Evolutionary conservation across 2,797 vertebrate species (phyloP).

Genomic region (Xyrichtys novacula): DNA sequence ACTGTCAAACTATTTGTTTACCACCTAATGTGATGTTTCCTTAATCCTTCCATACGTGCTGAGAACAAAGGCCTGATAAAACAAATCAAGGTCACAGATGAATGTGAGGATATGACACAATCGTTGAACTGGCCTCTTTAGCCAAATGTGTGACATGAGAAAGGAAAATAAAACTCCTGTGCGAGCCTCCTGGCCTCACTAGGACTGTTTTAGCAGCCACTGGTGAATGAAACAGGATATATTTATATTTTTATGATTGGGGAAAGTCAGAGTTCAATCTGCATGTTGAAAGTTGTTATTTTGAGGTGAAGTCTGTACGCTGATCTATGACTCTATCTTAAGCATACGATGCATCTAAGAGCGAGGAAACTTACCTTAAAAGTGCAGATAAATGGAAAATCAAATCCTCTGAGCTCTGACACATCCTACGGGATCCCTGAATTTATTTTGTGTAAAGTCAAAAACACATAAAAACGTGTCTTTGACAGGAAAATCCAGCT

Average conservation of each 20-base stretch:
- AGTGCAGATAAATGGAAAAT: background rate
- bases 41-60: background rate
- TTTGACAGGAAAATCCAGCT: background rate
- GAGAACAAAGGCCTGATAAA: slow-evolving; percentile 5
- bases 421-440: background rate
- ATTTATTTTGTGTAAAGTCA: background rate
- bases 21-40: background rate
- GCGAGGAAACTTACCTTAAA: background rate
- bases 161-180: slow-evolving; percentile 8
- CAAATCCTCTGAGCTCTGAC: too few relatives aligned
- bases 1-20: background rate
- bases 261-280: slow-evolving; percentile 6
- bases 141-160: background rate
- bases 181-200: background rate
- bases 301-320: slow-evolving; percentile 14
- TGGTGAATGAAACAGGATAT: too few relatives aligned
- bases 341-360: background rate
- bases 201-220: slow-evolving; percentile 6
- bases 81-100: slow-evolving; percentile 7
- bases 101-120: slow-evolving; percentile 24
- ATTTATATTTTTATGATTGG: background rate
- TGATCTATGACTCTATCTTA: background rate
- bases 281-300: background rate
- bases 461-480: background rate
- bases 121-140: background rate